Base-by-base conservation (phyloP, 2,797 vertebrate species). In the Sebastes kiyomatsui region DNA sequence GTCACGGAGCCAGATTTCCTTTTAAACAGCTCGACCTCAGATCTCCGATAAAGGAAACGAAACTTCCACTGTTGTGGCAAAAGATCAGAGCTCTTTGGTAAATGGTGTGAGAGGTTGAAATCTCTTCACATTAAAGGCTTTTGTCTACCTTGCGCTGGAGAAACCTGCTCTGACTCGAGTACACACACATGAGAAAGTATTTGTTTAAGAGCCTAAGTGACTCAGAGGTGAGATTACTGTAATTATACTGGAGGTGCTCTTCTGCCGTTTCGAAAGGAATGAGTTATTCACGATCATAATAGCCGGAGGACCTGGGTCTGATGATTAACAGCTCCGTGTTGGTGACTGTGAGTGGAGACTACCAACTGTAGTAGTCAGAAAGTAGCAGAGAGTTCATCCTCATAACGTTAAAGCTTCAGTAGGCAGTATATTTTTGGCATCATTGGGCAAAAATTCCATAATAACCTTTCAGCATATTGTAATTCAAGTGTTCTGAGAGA, bases 151-250 rank as follows among this genome's bases (percentile, higher is more conserved):
- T 9, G 3, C n/a, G 23, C n/a, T 18, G 6, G 9, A 74, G 8
- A 71, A 84, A 83, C 74, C 18, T 77, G 74, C 25, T 81, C 35
- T 60, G 46, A 77, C 72, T 59, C 2, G 5, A 67, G 27, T 4
- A 14, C 14, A 67, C 4, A 72, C 1, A 32, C 13, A 23, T 22
- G 49, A 35, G 12, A 54, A 80, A 67, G 10, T 22, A 11, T 64
- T 56, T 1, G 18, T 79, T 61, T 30, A 54, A 2, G 9, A 78
- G 11, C 4, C 1, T 5, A 6, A 23, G 10, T 78, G 59, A 78
- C 18, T 62, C 7, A 56, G 59, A 52, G 5, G 23, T 14, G 9
- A 78, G n/a, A 35, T 23, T 12, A 33, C 9, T 5, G 5, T n/a
- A 22, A 46, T 42, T 58, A 52, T 35, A 23, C 75, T 18, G 7